Conservation (phyloP, 2,888 invertebrate genomes). For the Sussaba pulchella region DNA sequence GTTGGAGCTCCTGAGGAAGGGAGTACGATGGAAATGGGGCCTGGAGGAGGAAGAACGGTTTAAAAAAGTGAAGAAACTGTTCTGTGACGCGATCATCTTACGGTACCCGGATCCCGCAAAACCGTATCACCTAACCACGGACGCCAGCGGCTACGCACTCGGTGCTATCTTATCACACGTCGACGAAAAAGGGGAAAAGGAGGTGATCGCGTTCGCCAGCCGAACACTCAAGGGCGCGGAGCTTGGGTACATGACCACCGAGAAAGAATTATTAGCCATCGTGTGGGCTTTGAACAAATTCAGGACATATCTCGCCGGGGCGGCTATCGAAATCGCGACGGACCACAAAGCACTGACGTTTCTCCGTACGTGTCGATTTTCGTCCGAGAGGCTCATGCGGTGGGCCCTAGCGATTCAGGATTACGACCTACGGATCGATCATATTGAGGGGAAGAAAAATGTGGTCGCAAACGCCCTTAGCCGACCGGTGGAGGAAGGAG, state of each 20-base stretch:
- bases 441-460: slow-evolving; percentile 34
- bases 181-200: background rate
- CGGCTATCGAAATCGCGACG: slow-evolving; percentile 20
- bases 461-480: background rate
- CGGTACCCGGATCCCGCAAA: background rate
- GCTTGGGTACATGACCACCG: slow-evolving; percentile 28
- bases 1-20: background rate
- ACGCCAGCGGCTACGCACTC: background rate
- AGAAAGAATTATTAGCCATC: slow-evolving; percentile 47
- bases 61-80: background rate
- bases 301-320: slow-evolving; percentile 22
- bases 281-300: slow-evolving; percentile 32
- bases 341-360: slow-evolving; percentile 52
- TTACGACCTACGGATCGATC: slow-evolving; percentile 6
- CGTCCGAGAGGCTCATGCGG: slow-evolving; percentile 3
- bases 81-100: background rate
- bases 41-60: background rate
- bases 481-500: background rate
- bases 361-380: slow-evolving; percentile 23
- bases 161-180: background rate
- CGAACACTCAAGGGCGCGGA: slow-evolving; percentile 27
- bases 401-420: slow-evolving; percentile 40
- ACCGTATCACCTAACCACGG: background rate
- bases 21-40: background rate
- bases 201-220: background rate